Percentiles rank a stretch among this genome's conserved stretches.
Conservation (phyloP, 2,113 vertebrate species). For the Sula dactylatra region DNA sequence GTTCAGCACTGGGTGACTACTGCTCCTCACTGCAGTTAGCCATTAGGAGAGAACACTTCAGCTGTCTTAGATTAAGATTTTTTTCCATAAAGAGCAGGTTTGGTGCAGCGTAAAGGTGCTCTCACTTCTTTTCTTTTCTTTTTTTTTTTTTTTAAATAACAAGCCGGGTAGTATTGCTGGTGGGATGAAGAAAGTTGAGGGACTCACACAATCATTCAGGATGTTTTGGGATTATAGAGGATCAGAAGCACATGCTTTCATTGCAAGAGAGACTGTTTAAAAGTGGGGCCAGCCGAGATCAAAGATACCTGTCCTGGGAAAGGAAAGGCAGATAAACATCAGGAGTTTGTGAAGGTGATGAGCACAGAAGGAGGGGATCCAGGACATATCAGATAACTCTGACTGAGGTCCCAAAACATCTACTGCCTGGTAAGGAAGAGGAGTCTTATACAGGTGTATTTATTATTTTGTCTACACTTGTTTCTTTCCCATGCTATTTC, state of each 20-base stretch:
- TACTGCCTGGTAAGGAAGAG: not conserved
- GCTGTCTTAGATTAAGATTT: not conserved
- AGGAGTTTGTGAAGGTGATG: not conserved
- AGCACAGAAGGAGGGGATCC: not conserved
- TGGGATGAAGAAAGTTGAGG: not conserved
- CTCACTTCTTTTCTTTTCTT: not conserved
- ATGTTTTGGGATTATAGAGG: conserved; percentile 47
- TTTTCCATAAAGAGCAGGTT: not conserved
- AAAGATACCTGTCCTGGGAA: conserved; percentile 53
- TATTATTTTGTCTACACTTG: conserved; percentile 40
- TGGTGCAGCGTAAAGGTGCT: not conserved
- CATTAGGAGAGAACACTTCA: not conserved
- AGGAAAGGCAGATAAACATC: conserved; percentile 41
- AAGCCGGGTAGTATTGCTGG: not conserved
- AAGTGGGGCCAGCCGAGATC: not conserved
- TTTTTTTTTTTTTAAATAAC: not conserved
- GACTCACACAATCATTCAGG: not conserved
- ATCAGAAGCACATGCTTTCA: conserved; percentile 7
- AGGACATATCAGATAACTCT: conserved; percentile 25
- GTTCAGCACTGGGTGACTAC: not conserved
- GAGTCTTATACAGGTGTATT: conserved; percentile 36
- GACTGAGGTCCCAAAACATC: conserved; percentile 14
- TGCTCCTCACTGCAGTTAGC: not conserved
- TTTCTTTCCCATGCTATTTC: conserved; percentile 4
- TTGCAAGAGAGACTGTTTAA: not conserved